A percentile compares a stretch with the other conserved stretches of the same genome.
Conservation (phyloP, 2,797 vertebrate genomes). For the Australoheros facetus region DNA sequence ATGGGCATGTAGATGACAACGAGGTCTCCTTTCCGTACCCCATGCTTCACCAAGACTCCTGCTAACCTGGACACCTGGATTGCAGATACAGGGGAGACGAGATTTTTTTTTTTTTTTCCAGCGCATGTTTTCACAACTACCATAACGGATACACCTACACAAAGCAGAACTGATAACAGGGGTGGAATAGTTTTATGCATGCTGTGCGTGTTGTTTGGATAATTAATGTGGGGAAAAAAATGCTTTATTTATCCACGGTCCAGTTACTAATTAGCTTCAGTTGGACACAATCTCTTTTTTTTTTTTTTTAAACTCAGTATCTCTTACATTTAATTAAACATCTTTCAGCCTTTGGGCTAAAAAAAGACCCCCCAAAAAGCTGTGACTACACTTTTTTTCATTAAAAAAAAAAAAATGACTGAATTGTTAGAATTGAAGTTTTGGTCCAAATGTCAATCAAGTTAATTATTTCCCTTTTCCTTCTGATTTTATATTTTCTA, state of each 20-base stretch:
- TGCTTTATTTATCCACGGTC: not conserved
- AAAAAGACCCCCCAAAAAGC: not conserved
- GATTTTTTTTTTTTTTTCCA: not conserved
- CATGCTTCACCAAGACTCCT: constrained; percentile 89
- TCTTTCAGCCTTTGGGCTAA: not conserved
- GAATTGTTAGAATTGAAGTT: not conserved
- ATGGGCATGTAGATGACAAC: constrained; percentile 99
- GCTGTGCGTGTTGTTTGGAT: not conserved
- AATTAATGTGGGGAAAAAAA: not conserved
- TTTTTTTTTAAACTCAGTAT: not conserved
- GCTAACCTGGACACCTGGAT: constrained; percentile 86
- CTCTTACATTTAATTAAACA: not conserved
- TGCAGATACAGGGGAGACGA: not conserved
- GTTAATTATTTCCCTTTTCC: not conserved
- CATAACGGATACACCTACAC: too few species aligned
- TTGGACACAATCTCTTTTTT: not conserved
- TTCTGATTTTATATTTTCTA: not conserved
- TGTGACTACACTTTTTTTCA: not conserved
- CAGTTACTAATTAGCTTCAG: not conserved
- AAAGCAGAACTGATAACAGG: not conserved
- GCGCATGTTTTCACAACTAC: too few species aligned
- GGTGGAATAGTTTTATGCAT: not conserved
- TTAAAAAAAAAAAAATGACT: fast-evolving
- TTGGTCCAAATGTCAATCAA: not conserved
- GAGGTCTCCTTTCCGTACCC: constrained; percentile 88